A percentile compares a stretch with the other conserved stretches of the same genome.
These are phyloP conservation scores for Drosophila truncata DNA, from an alignment of 1,140 invertebrate species.

Conservation along the genomic window DNA sequence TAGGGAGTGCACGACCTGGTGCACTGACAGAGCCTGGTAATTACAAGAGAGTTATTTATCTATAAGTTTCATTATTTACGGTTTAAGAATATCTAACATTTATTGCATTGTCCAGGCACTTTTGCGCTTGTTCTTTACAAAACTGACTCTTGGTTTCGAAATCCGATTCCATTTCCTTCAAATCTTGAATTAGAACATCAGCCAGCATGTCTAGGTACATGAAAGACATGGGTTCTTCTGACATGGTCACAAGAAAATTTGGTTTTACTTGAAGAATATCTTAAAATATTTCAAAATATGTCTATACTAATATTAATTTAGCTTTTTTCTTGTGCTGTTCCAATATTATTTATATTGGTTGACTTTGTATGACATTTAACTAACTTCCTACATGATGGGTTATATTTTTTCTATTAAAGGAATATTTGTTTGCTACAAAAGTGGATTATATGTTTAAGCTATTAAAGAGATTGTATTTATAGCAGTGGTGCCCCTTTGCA, in stretches of 20 bases:
- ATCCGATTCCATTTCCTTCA: conserved; percentile 31
- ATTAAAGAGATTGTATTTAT: too few relatives aligned
- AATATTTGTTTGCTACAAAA: too few relatives aligned
- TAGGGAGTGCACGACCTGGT: conserved; percentile 25
- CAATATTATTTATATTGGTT: neutral
- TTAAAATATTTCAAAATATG: neutral
- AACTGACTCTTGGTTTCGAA: conserved; percentile 51
- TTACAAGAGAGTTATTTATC: neutral
- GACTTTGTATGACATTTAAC: neutral
- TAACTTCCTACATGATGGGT: neutral
- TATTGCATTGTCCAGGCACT: conserved; percentile 31
- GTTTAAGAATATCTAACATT: conserved; percentile 18
- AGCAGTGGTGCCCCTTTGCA: too few relatives aligned
- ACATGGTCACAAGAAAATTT: conserved; percentile 38
- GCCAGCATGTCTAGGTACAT: conserved; percentile 46
- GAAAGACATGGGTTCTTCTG: conserved; percentile 46
- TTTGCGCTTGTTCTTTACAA: conserved; percentile 42
- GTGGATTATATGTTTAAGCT: too few relatives aligned
- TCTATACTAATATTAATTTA: neutral
- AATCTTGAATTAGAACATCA: conserved; percentile 34
- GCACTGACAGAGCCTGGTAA: conserved; percentile 10
- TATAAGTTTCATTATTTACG: too few relatives aligned
- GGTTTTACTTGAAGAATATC: neutral
- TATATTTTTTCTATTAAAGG: too few relatives aligned
- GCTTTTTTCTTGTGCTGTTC: neutral